Evolutionary conservation across 2,888 invertebrate genomes (phyloP).

Genomic region (Meganola albula): DNA sequence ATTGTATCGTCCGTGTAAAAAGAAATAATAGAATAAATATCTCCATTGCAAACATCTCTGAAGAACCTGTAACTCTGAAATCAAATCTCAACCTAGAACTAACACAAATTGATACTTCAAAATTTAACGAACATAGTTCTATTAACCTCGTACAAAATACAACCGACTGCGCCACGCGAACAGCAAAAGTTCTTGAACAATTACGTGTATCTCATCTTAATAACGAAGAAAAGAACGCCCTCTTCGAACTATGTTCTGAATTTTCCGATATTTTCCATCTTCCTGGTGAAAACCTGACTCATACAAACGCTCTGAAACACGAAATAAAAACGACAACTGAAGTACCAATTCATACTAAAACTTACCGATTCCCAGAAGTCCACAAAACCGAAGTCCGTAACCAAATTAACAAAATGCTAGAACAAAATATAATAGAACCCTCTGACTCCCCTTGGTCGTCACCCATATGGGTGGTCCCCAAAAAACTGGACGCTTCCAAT

Average conservation of each 20-base stretch:
- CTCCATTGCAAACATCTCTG: conserved; percentile 15
- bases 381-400: conserved; percentile 3
- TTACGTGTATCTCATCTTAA: conserved; percentile 2
- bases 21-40: conserved; percentile 14
- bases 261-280: conserved; percentile 5
- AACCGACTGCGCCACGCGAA: background rate
- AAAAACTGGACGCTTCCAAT: background rate
- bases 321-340: conserved; percentile 4
- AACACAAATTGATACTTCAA: background rate
- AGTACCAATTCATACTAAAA: conserved; percentile 5
- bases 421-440: conserved; percentile 3
- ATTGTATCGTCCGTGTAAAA: conserved; percentile 16
- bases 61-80: conserved; percentile 15
- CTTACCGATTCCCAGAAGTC: conserved; percentile 5
- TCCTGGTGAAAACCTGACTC: background rate
- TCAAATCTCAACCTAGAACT: conserved; percentile 7
- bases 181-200: background rate
- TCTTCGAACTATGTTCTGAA: background rate
- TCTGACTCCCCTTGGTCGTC: conserved; percentile 1
- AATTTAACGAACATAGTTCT: background rate
- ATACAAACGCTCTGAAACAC: conserved; percentile 3
- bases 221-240: background rate
- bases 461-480: too few species aligned
- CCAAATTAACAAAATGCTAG: conserved; percentile 5
- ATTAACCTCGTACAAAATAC: background rate